Conservation (phyloP, 2,797 vertebrate species). For the Benthosema pterotum region DNA sequence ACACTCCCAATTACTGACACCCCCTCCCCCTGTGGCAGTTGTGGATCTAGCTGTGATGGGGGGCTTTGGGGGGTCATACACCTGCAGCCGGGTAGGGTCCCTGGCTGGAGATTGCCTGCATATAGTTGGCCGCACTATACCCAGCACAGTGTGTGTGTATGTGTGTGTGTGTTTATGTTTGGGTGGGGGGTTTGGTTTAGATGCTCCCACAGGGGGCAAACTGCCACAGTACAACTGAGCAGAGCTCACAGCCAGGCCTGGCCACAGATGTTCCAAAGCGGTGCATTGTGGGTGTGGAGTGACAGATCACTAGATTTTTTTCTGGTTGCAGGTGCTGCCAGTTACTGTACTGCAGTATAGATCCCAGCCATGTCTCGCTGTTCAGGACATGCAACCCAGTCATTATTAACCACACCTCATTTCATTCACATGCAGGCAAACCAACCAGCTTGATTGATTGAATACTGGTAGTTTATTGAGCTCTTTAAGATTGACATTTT, state of each 20-base stretch:
- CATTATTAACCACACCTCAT: constrained; percentile 45
- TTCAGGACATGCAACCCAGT: constrained; percentile 55
- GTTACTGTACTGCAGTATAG: background rate
- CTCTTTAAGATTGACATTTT: too few relatives aligned
- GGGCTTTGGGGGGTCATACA: constrained; percentile 43
- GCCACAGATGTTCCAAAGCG: constrained; percentile 67
- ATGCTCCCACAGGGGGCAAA: constrained; percentile 49
- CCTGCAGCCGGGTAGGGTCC: constrained; percentile 64
- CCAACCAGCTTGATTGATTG: too few relatives aligned
- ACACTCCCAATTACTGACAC: constrained; percentile 69
- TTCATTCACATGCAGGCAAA: background rate
- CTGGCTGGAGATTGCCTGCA: constrained; percentile 54
- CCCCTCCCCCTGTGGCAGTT: constrained; percentile 54
- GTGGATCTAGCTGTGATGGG: constrained; percentile 55
- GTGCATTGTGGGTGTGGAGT: constrained; percentile 32
- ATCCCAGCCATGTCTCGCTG: constrained; percentile 29
- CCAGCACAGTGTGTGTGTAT: constrained; percentile 51
- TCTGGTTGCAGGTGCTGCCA: constrained; percentile 57
- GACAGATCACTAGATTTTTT: constrained; percentile 6
- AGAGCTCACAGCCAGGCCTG: constrained; percentile 43
- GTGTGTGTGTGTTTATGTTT: constrained; percentile 30
- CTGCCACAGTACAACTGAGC: constrained; percentile 58
- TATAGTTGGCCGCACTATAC: constrained; percentile 39
- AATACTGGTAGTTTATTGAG: too few relatives aligned
- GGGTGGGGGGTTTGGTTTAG: constrained; percentile 57